A percentile compares a stretch with the other conserved stretches of the same genome.
Evolutionary conservation across 2,113 vertebrate species (phyloP).

Genomic region (Talpa occidentalis): DNA sequence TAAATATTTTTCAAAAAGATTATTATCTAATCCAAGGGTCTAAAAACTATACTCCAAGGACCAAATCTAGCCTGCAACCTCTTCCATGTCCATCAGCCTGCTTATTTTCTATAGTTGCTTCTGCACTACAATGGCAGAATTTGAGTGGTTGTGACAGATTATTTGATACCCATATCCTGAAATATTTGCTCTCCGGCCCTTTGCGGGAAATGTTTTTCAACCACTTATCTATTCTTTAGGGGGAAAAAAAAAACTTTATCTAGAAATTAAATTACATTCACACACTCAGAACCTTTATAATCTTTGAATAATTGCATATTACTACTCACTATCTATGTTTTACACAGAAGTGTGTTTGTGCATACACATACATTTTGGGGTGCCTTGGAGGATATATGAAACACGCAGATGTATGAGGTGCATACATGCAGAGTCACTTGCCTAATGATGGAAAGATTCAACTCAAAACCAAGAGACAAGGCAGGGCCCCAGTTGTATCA

Average conservation of each 20-base stretch:
- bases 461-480: background rate
- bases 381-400: background rate
- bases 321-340: conserved; percentile 26
- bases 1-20: background rate
- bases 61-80: background rate
- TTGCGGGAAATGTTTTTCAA: background rate
- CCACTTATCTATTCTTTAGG: background rate
- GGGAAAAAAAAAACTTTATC: background rate
- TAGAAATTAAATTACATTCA: conserved; percentile 6
- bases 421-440: background rate
- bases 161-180: background rate
- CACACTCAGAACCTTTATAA: background rate
- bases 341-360: background rate
- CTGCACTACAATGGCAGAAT: background rate
- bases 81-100: background rate
- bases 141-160: background rate
- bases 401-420: background rate
- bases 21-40: background rate
- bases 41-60: background rate
- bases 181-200: background rate
- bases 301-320: background rate
- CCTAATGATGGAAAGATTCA: background rate
- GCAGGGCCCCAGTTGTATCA: background rate
- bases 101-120: background rate
- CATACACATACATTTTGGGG: background rate